Evolutionary conservation across 2,113 vertebrate species (phyloP).

Genomic region (Hippocampus barbouri): DNA sequence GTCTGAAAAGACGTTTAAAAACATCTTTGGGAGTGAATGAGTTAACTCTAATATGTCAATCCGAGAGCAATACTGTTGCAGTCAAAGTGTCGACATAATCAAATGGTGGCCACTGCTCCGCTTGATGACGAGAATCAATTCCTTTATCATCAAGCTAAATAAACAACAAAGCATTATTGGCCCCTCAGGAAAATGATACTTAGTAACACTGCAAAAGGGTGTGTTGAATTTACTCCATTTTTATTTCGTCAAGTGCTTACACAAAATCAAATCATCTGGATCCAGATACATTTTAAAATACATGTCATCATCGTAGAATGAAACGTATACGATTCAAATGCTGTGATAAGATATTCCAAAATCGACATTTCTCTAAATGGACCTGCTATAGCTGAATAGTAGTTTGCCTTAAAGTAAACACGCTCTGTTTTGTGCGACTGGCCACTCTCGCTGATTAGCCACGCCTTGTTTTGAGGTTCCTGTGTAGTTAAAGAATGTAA

Average conservation of each 20-base stretch:
- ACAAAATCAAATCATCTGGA: too few relatives aligned
- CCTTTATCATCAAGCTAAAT: too few relatives aligned
- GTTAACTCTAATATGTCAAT: neutral
- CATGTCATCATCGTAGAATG: neutral
- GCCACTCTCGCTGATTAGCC: conserved; percentile 30
- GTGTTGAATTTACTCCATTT: too few relatives aligned
- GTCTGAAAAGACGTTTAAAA: too few relatives aligned
- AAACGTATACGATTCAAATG: neutral
- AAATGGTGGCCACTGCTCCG: neutral
- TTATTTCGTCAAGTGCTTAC: too few relatives aligned
- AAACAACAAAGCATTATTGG: too few relatives aligned
- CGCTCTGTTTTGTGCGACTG: conserved; percentile 26
- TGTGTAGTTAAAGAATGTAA: conserved; percentile 62
- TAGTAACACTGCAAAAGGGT: too few relatives aligned
- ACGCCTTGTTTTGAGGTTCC: conserved; percentile 21
- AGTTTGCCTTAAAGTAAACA: conserved; percentile 10
- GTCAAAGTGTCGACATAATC: neutral
- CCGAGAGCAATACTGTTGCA: neutral
- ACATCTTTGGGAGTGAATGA: too few relatives aligned
- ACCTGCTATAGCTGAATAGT: conserved; percentile 2
- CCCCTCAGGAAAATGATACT: too few relatives aligned
- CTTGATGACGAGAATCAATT: too few relatives aligned
- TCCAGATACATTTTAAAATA: neutral
- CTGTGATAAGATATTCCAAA: neutral
- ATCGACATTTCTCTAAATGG: neutral